phyloP scores from a whole-genome alignment of 2,113 vertebrate genomes.

The Lathamus discolor region DNA sequence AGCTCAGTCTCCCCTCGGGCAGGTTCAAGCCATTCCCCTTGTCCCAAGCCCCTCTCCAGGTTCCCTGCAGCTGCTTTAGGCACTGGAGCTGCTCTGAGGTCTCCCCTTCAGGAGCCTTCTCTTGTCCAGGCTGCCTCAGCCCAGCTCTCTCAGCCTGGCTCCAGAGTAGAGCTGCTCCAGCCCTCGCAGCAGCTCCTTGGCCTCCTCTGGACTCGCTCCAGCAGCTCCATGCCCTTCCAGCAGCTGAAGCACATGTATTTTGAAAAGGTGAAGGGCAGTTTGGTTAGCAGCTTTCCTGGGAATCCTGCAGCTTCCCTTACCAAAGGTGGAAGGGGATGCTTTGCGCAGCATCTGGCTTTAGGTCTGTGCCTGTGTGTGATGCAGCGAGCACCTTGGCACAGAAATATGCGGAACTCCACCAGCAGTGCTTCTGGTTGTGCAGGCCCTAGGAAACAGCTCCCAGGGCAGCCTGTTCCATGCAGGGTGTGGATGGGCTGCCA shows the following conservation, averaged over 20 bases:
- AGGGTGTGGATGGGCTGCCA: background rate
- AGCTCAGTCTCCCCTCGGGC: no score
- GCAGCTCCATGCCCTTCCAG: background rate
- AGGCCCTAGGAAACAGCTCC: background rate
- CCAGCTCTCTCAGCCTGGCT: background rate
- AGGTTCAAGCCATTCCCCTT: no score
- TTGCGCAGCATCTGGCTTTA: background rate
- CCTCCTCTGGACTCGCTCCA: background rate
- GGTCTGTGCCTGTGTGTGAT: background rate
- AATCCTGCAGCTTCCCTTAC: background rate
- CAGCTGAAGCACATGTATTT: accelerated
- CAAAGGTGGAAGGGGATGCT: accelerated
- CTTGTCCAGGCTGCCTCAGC: no score
- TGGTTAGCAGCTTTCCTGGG: background rate
- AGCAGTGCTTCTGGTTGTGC: no score
- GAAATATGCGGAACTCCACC: background rate
- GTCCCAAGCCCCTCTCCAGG: no score
- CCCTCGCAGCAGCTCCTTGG: accelerated
- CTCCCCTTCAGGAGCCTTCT: no score
- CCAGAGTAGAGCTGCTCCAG: background rate
- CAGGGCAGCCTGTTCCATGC: background rate
- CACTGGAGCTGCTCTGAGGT: no score
- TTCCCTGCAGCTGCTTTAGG: no score
- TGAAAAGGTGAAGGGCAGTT: background rate
- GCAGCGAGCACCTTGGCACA: background rate